These are phyloP conservation scores for Tachystola acroxantha DNA, from an alignment of 2,888 invertebrate species.

Conservation along the genomic window DNA sequence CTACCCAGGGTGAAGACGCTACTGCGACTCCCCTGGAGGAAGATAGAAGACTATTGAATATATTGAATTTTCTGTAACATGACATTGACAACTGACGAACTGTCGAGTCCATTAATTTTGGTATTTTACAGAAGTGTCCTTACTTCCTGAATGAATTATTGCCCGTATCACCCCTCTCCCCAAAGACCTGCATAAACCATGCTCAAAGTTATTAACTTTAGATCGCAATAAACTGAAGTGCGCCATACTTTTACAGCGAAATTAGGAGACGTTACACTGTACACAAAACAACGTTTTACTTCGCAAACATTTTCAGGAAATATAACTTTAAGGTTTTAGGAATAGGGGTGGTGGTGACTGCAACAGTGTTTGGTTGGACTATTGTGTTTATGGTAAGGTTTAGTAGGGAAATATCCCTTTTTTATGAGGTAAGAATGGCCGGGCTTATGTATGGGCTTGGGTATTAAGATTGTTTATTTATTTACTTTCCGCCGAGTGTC, in stretches of 20 bases:
- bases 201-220: constrained; percentile 63
- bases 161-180: background rate
- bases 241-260: constrained; percentile 65
- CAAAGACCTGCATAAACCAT: constrained; percentile 26
- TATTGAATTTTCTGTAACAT: too few species aligned
- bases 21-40: too few species aligned
- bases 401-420: constrained; percentile 70
- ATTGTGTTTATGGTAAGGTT: constrained; percentile 64
- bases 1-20: too few species aligned
- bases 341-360: constrained; percentile 20
- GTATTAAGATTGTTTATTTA: constrained; percentile 65
- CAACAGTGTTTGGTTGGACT: constrained; percentile 24
- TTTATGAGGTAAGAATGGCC: constrained; percentile 70
- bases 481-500: constrained; percentile 28
- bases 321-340: constrained; percentile 13
- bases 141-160: too few species aligned
- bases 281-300: constrained; percentile 18
- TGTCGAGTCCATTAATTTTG: too few species aligned
- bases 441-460: constrained; percentile 57
- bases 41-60: too few species aligned
- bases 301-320: constrained; percentile 12
- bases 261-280: constrained; percentile 58
- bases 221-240: constrained; percentile 72
- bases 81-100: too few species aligned
- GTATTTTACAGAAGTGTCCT: too few species aligned